These are phyloP conservation scores for Battus philenor DNA, from an alignment of 1,140 invertebrate species.

Conservation along the genomic window DNA sequence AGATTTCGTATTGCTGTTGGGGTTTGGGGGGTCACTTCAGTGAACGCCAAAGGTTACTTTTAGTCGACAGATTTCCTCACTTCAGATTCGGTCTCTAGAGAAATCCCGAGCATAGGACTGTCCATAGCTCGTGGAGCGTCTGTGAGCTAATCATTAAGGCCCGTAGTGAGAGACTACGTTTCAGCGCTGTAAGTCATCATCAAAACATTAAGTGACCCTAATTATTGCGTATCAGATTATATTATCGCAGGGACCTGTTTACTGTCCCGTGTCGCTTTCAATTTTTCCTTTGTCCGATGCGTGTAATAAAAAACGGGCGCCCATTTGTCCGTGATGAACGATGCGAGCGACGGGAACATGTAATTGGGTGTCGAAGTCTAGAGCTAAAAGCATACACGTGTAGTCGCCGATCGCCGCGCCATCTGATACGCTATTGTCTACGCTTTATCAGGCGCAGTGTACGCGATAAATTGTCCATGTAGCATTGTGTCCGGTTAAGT, in stretches of 20 bases:
- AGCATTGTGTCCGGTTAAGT: conserved; percentile 63
- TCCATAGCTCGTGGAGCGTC: too few species aligned
- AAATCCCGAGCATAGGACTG: too few species aligned
- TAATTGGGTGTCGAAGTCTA: conserved; percentile 70
- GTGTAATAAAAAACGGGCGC: conserved; percentile 50
- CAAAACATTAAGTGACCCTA: conserved; percentile 23
- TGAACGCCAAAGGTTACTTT: too few species aligned
- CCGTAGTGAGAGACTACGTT: too few species aligned
- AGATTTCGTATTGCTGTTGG: too few species aligned
- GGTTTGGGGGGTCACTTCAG: too few species aligned
- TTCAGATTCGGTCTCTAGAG: too few species aligned
- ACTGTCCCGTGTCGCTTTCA: conserved; percentile 8
- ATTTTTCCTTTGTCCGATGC: conserved; percentile 24
- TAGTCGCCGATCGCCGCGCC: conserved; percentile 41
- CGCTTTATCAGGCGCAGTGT: conserved; percentile 57
- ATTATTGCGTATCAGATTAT: conserved; percentile 29
- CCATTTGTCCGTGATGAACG: conserved; percentile 65
- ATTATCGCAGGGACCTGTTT: conserved; percentile 3
- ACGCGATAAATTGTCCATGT: conserved; percentile 67
- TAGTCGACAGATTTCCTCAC: too few species aligned
- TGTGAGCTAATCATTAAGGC: too few species aligned
- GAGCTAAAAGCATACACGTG: conserved; percentile 72
- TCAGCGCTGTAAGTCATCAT: too few species aligned
- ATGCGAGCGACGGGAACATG: conserved; percentile 39
- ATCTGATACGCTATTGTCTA: conserved; percentile 68